These are phyloP conservation scores for Callyntrura sp. DNA, from an alignment of 2,888 invertebrate species.

Conservation along the genomic window DNA sequence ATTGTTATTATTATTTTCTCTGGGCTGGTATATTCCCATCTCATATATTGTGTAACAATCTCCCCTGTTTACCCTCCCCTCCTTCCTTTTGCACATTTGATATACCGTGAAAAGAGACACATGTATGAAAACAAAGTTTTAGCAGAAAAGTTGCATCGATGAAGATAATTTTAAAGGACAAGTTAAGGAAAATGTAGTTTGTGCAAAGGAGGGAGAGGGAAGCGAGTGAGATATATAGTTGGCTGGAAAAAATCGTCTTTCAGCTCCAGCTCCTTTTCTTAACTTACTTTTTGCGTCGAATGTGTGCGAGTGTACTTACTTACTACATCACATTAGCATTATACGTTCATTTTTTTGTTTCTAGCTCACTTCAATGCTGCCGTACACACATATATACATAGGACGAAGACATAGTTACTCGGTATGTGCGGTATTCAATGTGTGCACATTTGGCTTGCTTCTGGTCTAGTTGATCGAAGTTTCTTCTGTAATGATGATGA, in stretches of 20 bases:
- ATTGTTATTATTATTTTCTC: slow-evolving; percentile 61
- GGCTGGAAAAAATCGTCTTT: slow-evolving; percentile 42
- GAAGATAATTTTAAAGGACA: slow-evolving; percentile 53
- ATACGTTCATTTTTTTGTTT: slow-evolving; percentile 40
- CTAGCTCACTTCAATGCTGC: not conserved
- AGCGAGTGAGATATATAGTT: slow-evolving; percentile 19
- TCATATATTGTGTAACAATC: not conserved
- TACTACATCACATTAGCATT: slow-evolving; percentile 49
- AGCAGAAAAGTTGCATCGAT: slow-evolving; percentile 46
- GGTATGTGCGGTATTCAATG: slow-evolving; percentile 41
- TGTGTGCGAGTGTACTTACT: not conserved
- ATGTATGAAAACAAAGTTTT: slow-evolving; percentile 33
- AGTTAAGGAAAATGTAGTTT: slow-evolving; percentile 30
- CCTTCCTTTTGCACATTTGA: slow-evolving; percentile 34
- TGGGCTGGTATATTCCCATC: not conserved
- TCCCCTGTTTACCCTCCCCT: too few species aligned
- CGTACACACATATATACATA: not conserved
- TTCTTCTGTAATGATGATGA: slow-evolving; percentile 57
- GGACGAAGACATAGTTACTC: not conserved
- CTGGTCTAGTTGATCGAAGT: slow-evolving; percentile 65
- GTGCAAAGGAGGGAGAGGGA: slow-evolving; percentile 10
- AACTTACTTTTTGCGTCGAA: slow-evolving; percentile 16
- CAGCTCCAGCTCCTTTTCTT: slow-evolving; percentile 45
- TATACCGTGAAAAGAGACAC: slow-evolving; percentile 34
- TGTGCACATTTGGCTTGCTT: slow-evolving; percentile 64